Evolutionary conservation across 2,888 invertebrate genomes (phyloP).

Genomic region (Idaea aversata): DNA sequence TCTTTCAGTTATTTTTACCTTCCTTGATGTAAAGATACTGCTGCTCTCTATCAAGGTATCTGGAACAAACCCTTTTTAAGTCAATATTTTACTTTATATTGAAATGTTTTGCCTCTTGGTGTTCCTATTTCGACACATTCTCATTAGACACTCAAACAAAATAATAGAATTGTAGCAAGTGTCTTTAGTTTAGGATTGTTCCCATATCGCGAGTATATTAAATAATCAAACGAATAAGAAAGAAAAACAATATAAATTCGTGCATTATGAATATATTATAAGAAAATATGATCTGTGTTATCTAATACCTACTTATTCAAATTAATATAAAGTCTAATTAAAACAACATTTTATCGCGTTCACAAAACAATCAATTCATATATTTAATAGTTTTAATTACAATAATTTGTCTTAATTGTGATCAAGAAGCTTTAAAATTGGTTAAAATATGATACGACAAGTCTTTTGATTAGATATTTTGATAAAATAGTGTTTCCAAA

Average conservation of each 20-base stretch:
- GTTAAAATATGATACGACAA: background rate
- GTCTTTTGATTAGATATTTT: background rate
- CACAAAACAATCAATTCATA: background rate
- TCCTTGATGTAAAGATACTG: too few relatives aligned
- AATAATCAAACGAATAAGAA: too few relatives aligned
- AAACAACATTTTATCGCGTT: constrained; percentile 7
- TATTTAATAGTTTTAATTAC: background rate
- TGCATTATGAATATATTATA: background rate
- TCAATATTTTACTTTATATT: too few relatives aligned
- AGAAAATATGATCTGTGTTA: background rate
- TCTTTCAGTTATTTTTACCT: too few relatives aligned
- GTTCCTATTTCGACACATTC: background rate
- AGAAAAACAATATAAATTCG: background rate
- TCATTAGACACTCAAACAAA: background rate
- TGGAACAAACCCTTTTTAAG: background rate
- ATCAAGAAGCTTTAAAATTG: background rate
- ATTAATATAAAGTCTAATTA: background rate
- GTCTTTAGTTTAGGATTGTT: too few relatives aligned
- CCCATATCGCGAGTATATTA: too few relatives aligned
- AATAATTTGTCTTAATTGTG: background rate
- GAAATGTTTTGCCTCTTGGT: background rate
- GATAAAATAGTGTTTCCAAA: background rate
- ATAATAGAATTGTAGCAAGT: too few relatives aligned
- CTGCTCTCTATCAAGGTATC: too few relatives aligned
- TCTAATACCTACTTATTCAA: background rate